These are phyloP conservation scores for Apeltes quadracus DNA, from an alignment of 2,113 vertebrate species.

Conservation along the genomic window DNA sequence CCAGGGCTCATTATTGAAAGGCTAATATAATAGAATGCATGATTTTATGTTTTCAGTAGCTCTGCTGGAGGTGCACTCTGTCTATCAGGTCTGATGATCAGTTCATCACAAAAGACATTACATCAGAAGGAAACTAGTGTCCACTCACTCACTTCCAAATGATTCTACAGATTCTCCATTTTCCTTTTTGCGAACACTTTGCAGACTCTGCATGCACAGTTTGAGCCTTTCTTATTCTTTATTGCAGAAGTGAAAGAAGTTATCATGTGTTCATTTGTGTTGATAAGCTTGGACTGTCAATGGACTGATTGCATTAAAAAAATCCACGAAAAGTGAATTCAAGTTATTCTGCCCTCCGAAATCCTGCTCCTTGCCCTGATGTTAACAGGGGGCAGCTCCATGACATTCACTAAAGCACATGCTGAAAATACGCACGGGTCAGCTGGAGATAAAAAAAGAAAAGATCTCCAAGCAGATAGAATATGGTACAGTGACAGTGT, in stretches of 20 bases:
- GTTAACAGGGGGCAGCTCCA: conserved; percentile 41
- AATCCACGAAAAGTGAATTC: conserved; percentile 2
- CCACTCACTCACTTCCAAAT: neutral
- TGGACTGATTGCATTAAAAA: neutral
- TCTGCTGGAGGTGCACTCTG: neutral
- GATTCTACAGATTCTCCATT: neutral
- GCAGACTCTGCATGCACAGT: neutral
- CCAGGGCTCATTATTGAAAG: neutral
- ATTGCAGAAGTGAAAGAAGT: neutral
- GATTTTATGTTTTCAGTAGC: neutral
- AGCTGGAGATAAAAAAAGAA: conserved; percentile 37
- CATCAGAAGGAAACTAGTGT: neutral
- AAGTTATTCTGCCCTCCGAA: conserved; percentile 21
- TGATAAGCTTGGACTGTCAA: neutral
- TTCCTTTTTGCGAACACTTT: neutral
- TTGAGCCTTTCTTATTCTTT: neutral
- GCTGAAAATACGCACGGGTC: conserved; percentile 37
- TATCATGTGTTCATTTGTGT: neutral
- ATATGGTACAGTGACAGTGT: conserved; percentile 44
- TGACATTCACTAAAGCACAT: conserved; percentile 61
- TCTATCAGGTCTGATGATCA: neutral
- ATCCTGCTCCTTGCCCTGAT: conserved; percentile 5
- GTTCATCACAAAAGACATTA: neutral
- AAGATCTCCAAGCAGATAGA: conserved; percentile 49
- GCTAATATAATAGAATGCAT: neutral